phyloP scores from a whole-genome alignment of 2,113 vertebrate species.

The Neoarius graeffei region DNA sequence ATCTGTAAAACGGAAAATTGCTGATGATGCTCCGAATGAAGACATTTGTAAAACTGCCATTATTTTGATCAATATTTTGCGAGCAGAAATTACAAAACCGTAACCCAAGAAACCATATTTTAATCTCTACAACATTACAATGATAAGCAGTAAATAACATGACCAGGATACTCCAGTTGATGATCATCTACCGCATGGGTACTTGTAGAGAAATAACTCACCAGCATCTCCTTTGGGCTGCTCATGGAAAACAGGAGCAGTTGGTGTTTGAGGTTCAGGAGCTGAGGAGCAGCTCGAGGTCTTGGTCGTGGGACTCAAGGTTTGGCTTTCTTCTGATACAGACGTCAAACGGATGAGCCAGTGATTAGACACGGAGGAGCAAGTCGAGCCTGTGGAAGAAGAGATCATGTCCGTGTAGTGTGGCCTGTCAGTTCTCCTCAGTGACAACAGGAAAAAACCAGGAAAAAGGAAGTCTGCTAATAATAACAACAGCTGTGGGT shows the following conservation, averaged over 20 bases:
- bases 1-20: not conserved
- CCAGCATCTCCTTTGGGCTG: conserved; percentile 69
- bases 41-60: not conserved
- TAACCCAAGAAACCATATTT: not conserved
- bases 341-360: conserved; percentile 82
- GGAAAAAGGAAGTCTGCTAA: not conserved
- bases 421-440: not conserved
- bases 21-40: not conserved
- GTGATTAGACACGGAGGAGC: conserved; percentile 80
- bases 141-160: no score
- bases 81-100: not conserved
- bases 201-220: conserved; percentile 52
- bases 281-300: conserved; percentile 54
- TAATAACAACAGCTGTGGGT: not conserved
- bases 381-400: conserved; percentile 74
- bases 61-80: not conserved
- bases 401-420: not conserved
- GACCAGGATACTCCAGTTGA: not conserved
- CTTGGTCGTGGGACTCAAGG: conserved; percentile 65
- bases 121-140: not conserved
- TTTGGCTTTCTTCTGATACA: conserved; percentile 64
- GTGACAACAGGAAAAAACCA: not conserved
- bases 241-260: conserved; percentile 66
- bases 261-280: conserved; percentile 61
- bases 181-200: not conserved